phyloP scores from a whole-genome alignment of 2,113 vertebrate species.

The Lasiurus borealis region DNA sequence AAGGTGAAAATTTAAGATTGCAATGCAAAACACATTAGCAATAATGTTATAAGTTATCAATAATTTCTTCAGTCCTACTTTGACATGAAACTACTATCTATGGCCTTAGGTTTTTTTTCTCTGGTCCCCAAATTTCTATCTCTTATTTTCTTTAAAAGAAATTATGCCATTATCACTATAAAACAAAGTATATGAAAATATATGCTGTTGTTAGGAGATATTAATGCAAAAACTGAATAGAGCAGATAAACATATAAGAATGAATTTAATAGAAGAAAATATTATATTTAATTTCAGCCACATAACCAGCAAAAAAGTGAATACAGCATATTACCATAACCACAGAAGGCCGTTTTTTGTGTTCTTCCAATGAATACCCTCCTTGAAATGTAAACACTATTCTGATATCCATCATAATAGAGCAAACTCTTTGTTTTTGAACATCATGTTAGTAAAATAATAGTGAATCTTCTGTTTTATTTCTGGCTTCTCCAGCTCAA shows the following conservation, averaged over 20 bases:
- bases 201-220: background rate
- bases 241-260: background rate
- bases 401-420: background rate
- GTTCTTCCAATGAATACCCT: background rate
- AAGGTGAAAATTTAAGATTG: background rate
- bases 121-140: background rate
- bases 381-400: background rate
- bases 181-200: background rate
- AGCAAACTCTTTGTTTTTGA: background rate
- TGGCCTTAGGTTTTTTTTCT: background rate
- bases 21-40: background rate
- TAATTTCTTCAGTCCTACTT: background rate
- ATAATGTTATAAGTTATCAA: background rate
- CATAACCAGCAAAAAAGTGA: background rate
- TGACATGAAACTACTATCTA: background rate
- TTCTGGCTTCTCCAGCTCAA: background rate
- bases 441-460: background rate
- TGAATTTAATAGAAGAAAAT: background rate
- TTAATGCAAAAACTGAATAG: background rate
- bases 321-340: background rate
- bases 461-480: background rate
- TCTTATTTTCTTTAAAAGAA: background rate
- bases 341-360: background rate
- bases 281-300: background rate
- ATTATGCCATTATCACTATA: background rate